These are phyloP conservation scores for Tursiops truncatus DNA, from an alignment of 2,113 vertebrate species.

Conservation along the genomic window DNA sequence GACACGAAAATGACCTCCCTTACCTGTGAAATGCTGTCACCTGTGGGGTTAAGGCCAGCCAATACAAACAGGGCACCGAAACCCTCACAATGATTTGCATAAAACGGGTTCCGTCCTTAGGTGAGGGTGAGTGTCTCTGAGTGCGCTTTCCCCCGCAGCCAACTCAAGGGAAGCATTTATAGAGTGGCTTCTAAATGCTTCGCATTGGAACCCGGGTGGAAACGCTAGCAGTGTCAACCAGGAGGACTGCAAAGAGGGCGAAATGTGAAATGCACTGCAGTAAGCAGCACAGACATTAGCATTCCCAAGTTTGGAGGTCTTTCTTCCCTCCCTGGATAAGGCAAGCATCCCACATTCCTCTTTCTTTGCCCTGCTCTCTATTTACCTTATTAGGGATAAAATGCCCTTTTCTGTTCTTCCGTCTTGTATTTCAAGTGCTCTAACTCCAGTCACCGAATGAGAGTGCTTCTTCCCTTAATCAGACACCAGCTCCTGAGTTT, in stretches of 20 bases:
- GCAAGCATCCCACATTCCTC: not conserved
- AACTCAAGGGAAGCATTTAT: not conserved
- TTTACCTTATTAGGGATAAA: slow-evolving; percentile 57
- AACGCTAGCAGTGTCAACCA: not conserved
- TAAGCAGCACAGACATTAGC: not conserved
- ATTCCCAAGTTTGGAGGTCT: not conserved
- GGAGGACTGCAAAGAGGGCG: not conserved
- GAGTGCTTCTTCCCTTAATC: slow-evolving; percentile 56
- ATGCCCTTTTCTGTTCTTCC: slow-evolving; percentile 53
- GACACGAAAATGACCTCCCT: slow-evolving; percentile 45
- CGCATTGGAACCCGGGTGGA: not conserved
- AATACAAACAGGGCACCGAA: not conserved
- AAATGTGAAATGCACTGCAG: rapidly evolving
- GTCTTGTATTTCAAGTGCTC: slow-evolving; percentile 36
- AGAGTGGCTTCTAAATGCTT: not conserved
- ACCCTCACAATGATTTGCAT: not conserved
- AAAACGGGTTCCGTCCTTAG: not conserved
- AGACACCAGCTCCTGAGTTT: slow-evolving; percentile 58
- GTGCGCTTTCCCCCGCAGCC: not conserved
- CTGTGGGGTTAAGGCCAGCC: slow-evolving; percentile 34
- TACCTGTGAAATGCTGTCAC: slow-evolving; percentile 45
- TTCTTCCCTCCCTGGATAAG: rapidly evolving
- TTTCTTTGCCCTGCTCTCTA: slow-evolving; percentile 48
- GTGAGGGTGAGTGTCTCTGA: not conserved
- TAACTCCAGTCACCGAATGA: slow-evolving; percentile 47